phyloP scores from a whole-genome alignment of 2,888 invertebrate genomes.

The Dilophus febrilis region DNA sequence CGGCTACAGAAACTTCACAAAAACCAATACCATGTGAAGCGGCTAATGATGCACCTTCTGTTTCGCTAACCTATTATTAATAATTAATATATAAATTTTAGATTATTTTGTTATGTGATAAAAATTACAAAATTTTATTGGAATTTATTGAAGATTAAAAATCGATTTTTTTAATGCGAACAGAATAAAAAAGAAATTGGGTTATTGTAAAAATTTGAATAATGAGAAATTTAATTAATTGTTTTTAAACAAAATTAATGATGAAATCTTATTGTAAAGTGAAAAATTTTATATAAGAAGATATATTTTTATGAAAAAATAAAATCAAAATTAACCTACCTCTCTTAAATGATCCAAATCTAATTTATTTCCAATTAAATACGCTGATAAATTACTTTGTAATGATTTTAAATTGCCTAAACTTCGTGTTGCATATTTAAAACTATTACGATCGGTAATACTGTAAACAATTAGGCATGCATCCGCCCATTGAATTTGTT shows the following conservation, averaged over 20 bases:
- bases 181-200: too few relatives aligned
- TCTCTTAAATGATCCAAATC: conserved; percentile 63
- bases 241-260: too few relatives aligned
- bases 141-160: too few relatives aligned
- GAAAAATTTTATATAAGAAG: too few relatives aligned
- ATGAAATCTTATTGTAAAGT: too few relatives aligned
- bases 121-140: too few relatives aligned
- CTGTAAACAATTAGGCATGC: conserved; percentile 63
- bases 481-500: conserved; percentile 61
- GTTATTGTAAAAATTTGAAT: too few relatives aligned
- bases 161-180: too few relatives aligned
- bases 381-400: conserved; percentile 35
- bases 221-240: too few relatives aligned
- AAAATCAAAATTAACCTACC: conserved; percentile 33
- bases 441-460: conserved; percentile 53
- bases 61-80: conserved; percentile 46
- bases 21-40: conserved; percentile 53
- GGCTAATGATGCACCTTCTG: conserved; percentile 51
- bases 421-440: conserved; percentile 48
- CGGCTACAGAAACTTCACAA: conserved; percentile 67
- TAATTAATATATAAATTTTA: too few relatives aligned
- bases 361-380: conserved; percentile 60
- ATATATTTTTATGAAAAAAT: too few relatives aligned
- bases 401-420: conserved; percentile 38
- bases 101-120: too few relatives aligned